phyloP scores from a whole-genome alignment of 2,797 vertebrate species.

The Dicrostonyx torquatus region DNA sequence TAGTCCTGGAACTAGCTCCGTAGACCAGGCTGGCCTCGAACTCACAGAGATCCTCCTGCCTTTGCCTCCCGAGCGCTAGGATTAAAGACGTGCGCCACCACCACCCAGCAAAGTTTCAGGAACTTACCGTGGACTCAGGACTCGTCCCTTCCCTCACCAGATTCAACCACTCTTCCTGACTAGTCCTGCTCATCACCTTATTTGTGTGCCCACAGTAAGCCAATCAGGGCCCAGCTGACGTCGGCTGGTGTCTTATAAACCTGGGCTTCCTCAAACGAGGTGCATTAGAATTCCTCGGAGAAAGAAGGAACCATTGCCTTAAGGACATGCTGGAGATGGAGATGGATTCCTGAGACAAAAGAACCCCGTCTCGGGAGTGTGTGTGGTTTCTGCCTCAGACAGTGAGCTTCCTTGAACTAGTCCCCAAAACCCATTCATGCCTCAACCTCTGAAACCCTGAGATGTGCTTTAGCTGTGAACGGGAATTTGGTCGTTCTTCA shows the following conservation, averaged over 20 bases:
- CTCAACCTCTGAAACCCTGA: neutral
- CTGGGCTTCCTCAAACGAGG: neutral
- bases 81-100: no score
- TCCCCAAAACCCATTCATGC: neutral
- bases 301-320: neutral
- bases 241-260: neutral
- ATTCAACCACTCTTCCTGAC: neutral
- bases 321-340: neutral
- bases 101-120: neutral
- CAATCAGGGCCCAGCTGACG: neutral
- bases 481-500: neutral
- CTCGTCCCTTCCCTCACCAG: neutral
- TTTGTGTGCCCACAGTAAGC: neutral
- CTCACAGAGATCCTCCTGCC: no score
- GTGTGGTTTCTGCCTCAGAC: neutral
- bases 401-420: neutral
- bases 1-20: no score
- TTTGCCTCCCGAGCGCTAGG: no score
- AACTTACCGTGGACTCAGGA: neutral
- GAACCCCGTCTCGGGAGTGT: no score
- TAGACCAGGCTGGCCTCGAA: no score
- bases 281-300: neutral
- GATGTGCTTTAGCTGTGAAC: neutral
- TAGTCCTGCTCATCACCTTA: neutral
- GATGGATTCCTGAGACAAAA: neutral